Evolutionary conservation across 1,140 invertebrate species (phyloP).

Genomic region (Hylaeus anthracinus): DNA sequence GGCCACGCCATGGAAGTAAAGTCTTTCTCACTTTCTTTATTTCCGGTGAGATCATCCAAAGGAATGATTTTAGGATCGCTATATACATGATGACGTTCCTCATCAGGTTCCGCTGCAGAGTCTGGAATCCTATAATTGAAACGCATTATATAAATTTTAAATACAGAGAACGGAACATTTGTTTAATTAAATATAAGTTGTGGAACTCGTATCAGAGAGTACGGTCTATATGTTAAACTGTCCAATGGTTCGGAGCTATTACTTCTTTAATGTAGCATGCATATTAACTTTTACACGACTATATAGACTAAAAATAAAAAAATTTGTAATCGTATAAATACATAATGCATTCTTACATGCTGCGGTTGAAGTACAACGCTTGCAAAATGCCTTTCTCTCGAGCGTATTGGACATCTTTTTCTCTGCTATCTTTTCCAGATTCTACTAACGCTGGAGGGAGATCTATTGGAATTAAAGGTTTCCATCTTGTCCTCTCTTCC

Average conservation of each 20-base stretch:
- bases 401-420: constrained; percentile 92
- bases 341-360: constrained; percentile 83
- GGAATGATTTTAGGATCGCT: constrained; percentile 92
- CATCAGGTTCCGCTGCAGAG: constrained; percentile 91
- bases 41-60: constrained; percentile 91
- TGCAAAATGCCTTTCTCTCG: constrained; percentile 91
- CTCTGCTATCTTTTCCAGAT: constrained; percentile 90
- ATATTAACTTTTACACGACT: too few species aligned
- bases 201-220: constrained; percentile 68
- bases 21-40: constrained; percentile 89
- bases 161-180: background rate
- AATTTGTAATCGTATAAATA: constrained; percentile 9
- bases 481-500: constrained; percentile 89
- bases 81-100: constrained; percentile 87
- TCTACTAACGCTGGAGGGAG: constrained; percentile 84
- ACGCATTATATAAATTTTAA: constrained; percentile 33
- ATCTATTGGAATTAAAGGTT: constrained; percentile 86
- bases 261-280: constrained; percentile 66
- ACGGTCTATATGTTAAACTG: constrained; percentile 54
- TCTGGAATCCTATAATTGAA: constrained; percentile 87
- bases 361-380: constrained; percentile 91
- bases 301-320: constrained; percentile 48
- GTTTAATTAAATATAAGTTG: constrained; percentile 11
- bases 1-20: constrained; percentile 89
- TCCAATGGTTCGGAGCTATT: constrained; percentile 68